Percentiles rank a stretch among this genome's conserved stretches.
Evolutionary conservation across 1,140 invertebrate genomes (phyloP).

Genomic region (Trypoxylus dichotomus): DNA sequence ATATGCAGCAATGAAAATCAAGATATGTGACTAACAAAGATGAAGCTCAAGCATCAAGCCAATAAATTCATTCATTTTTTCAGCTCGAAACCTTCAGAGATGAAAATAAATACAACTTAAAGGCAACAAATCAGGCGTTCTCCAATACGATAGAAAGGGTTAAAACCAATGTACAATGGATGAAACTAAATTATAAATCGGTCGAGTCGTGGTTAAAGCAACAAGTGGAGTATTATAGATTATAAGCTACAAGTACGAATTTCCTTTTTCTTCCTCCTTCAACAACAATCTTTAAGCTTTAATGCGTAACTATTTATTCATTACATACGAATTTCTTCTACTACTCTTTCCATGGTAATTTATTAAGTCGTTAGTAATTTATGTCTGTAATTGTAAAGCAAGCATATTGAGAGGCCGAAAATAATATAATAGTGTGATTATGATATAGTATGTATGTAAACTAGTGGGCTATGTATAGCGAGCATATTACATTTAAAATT

Average conservation of each 20-base stretch:
- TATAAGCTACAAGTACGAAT: not conserved
- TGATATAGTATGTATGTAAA: not conserved
- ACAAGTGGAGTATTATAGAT: conserved; percentile 29
- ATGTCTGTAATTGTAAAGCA: not conserved
- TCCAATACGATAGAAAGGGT: conserved; percentile 48
- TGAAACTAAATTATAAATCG: conserved; percentile 48
- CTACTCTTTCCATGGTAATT: not conserved
- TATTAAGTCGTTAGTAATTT: not conserved
- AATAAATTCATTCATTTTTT: conserved; percentile 33
- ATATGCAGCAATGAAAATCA: no score
- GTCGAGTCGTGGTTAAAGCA: conserved; percentile 48
- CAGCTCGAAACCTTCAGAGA: conserved; percentile 47
- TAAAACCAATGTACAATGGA: conserved; percentile 48
- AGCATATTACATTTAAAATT: not conserved
- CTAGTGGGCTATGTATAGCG: not conserved
- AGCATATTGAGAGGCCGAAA: not conserved
- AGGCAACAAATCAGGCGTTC: conserved; percentile 42
- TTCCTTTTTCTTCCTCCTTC: not conserved
- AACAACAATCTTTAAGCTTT: not conserved
- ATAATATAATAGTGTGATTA: conserved; percentile 8
- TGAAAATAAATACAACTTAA: conserved; percentile 41
- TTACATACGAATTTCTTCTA: not conserved
- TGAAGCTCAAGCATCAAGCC: no score
- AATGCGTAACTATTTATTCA: not conserved
- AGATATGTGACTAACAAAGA: no score